Percentiles rank a stretch among this genome's conserved stretches.
Conservation (phyloP, 2,888 invertebrate genomes). For the Spialia ferax region DNA sequence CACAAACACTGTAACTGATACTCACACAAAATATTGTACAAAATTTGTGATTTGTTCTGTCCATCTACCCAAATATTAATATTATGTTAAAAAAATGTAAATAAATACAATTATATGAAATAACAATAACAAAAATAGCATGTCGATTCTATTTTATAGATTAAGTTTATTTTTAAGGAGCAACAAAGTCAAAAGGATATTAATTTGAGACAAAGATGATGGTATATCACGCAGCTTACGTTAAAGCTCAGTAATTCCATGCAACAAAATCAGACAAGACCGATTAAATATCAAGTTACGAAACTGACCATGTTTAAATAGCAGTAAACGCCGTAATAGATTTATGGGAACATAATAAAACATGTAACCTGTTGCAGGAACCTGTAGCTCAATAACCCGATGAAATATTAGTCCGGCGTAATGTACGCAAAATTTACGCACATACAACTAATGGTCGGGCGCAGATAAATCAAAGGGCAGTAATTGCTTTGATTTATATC, state of each 20-base stretch:
- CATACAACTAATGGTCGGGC: constrained; percentile 26
- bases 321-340: constrained; percentile 35
- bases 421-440: constrained; percentile 37
- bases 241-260: neutral
- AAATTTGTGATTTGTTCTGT: too few species aligned
- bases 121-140: too few species aligned
- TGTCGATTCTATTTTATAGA: too few species aligned
- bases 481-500: constrained; percentile 67
- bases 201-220: neutral
- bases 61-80: too few species aligned
- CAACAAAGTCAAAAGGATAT: neutral
- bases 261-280: constrained; percentile 28
- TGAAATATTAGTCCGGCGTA: constrained; percentile 32
- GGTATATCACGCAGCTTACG: neutral
- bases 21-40: too few species aligned
- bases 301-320: constrained; percentile 37
- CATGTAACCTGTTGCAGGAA: constrained; percentile 37
- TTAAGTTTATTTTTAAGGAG: neutral
- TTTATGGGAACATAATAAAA: constrained; percentile 40
- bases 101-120: too few species aligned
- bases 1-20: too few species aligned
- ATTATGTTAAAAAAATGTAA: too few species aligned
- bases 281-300: constrained; percentile 33
- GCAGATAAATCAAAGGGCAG: constrained; percentile 67
- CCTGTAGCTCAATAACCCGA: constrained; percentile 33